phyloP scores from a whole-genome alignment of 2,888 invertebrate genomes.

The Eucriotettix oculatus region DNA sequence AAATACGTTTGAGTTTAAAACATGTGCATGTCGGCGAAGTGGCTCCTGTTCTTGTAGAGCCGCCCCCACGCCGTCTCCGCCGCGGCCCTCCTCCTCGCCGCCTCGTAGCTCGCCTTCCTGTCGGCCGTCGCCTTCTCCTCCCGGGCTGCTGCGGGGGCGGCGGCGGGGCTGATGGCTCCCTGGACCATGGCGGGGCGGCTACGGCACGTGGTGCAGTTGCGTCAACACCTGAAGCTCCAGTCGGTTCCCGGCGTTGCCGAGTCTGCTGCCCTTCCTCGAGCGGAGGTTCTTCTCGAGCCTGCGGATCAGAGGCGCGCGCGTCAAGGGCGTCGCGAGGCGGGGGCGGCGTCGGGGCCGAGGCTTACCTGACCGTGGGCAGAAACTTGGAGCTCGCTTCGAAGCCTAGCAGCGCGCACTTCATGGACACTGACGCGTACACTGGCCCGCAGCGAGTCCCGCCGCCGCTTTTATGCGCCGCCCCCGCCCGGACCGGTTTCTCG shows the following conservation, averaged over 20 bases:
- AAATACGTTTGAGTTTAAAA: too few species aligned
- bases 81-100: neutral
- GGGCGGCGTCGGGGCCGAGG: neutral
- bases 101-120: slow-evolving; percentile 16
- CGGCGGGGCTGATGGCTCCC: neutral
- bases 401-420: slow-evolving; percentile 24
- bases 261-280: slow-evolving; percentile 67
- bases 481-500: neutral
- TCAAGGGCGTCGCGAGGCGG: neutral
- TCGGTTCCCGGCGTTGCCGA: slow-evolving; percentile 70
- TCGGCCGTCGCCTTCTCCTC: slow-evolving; percentile 10
- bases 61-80: slow-evolving; percentile 43
- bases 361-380: slow-evolving; percentile 26
- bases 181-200: slow-evolving; percentile 28
- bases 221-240: slow-evolving; percentile 71
- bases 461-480: neutral
- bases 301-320: slow-evolving; percentile 15
- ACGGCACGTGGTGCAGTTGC: slow-evolving; percentile 73
- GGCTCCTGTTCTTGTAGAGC: slow-evolving; percentile 53
- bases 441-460: neutral
- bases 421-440: slow-evolving; percentile 24
- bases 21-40: slow-evolving; percentile 54
- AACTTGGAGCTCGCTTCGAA: slow-evolving; percentile 23
- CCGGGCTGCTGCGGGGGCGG: too few species aligned
- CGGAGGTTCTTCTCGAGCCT: slow-evolving; percentile 70